A percentile compares a stretch with the other conserved stretches of the same genome.
Evolutionary conservation across 2,113 vertebrate species (phyloP).

Genomic region (Rhinichthys klamathensis): DNA sequence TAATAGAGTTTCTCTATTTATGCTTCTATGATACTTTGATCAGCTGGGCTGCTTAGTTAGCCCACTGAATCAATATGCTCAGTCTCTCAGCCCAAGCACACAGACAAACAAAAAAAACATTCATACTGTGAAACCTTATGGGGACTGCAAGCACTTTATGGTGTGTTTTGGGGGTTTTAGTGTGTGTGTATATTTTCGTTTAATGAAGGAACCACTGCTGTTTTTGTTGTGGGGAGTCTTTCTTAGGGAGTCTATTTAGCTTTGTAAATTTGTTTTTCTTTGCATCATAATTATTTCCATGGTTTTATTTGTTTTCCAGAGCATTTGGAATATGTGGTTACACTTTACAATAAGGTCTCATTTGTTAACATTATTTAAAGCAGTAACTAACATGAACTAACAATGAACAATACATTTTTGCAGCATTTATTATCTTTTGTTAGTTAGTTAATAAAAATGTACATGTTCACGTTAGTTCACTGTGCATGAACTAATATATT

Average conservation of each 20-base stretch:
- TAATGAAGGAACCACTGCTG: neutral
- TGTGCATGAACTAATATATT: no score
- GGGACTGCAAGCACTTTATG: conserved; percentile 46
- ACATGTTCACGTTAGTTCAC: no score
- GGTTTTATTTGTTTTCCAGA: neutral
- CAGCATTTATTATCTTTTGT: no score
- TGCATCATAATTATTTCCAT: no score
- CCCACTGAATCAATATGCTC: conserved; percentile 21
- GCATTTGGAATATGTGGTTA: neutral
- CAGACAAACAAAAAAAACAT: conserved; percentile 14
- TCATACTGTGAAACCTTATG: conserved; percentile 63
- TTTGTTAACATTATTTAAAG: no score
- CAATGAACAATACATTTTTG: no score
- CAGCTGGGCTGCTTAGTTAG: neutral
- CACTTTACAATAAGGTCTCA: no score
- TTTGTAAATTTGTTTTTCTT: neutral
- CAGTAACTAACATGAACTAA: no score
- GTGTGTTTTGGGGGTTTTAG: conserved; percentile 7
- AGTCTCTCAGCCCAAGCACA: conserved; percentile 38
- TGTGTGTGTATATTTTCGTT: neutral
- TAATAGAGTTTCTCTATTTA: conserved; percentile 9
- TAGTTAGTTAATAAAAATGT: no score
- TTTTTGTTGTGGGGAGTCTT: neutral
- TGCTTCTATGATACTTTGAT: conserved; percentile 21
- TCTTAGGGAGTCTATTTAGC: neutral